Conservation (phyloP, 2,113 vertebrate genomes). For the Stigmatopora argus region DNA sequence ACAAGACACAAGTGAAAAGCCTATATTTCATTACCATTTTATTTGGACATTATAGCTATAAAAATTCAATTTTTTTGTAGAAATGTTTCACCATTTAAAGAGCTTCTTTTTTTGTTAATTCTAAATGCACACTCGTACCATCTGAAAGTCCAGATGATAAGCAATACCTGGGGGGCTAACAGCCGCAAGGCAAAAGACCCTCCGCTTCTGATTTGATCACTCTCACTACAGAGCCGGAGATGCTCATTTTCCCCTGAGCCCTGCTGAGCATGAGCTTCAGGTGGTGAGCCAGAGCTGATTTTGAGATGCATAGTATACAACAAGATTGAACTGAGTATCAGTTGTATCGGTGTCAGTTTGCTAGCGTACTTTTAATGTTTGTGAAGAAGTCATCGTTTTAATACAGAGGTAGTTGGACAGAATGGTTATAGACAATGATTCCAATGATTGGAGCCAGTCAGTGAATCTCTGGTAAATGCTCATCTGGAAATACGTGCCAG, state of each 20-base stretch:
- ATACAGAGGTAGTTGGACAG: background rate
- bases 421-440: background rate
- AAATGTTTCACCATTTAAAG: constrained; percentile 5
- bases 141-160: constrained; percentile 31
- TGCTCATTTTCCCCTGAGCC: constrained; percentile 26
- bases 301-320: constrained; percentile 11
- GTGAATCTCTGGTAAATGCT: background rate
- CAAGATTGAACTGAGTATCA: background rate
- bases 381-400: background rate
- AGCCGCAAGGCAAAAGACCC: constrained; percentile 27
- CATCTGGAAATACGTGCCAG: too few relatives aligned
- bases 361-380: background rate
- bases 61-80: too few relatives aligned
- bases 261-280: constrained; percentile 47
- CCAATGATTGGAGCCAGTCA: background rate
- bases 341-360: background rate
- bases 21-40: too few relatives aligned
- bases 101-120: constrained; percentile 12
- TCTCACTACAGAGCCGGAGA: constrained; percentile 38
- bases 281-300: constrained; percentile 34
- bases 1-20: too few relatives aligned
- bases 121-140: constrained; percentile 9
- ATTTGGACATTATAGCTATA: too few relatives aligned
- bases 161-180: constrained; percentile 22
- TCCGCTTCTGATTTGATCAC: constrained; percentile 32